Evolutionary conservation across 1,140 invertebrate species (phyloP).

Genomic region (Linepithema humile): DNA sequence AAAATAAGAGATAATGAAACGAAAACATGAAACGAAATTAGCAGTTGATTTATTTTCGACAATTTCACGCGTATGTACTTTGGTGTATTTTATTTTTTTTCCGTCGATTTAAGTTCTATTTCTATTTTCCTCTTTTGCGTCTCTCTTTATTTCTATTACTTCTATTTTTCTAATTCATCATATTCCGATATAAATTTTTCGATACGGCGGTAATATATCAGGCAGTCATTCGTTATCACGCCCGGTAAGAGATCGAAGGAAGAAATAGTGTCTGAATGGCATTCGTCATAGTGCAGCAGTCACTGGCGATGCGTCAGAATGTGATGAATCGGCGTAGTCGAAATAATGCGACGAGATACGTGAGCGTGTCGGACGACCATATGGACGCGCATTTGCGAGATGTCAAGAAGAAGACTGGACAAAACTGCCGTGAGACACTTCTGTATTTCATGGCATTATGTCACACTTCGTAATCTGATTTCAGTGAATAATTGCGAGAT

Average conservation of each 20-base stretch:
- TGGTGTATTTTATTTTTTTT: background rate
- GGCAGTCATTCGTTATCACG: constrained; percentile 12
- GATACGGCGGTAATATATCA: background rate
- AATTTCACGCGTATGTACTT: background rate
- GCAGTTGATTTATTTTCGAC: background rate
- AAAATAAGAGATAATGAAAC: no score
- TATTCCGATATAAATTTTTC: background rate
- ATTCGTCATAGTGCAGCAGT: constrained; percentile 38
- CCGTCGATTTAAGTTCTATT: background rate
- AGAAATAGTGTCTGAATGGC: constrained; percentile 23
- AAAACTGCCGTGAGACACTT: constrained; percentile 16
- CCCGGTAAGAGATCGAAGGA: constrained; percentile 40
- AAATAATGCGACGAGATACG: constrained; percentile 66
- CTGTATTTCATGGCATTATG: background rate
- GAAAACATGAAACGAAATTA: no score
- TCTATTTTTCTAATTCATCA: background rate
- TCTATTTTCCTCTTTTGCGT: background rate
- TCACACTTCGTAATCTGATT: background rate
- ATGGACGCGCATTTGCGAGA: constrained; percentile 46
- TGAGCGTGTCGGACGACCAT: constrained; percentile 29
- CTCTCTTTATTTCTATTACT: background rate
- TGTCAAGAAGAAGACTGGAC: constrained; percentile 24
- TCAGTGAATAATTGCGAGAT: background rate
- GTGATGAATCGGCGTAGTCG: constrained; percentile 54
- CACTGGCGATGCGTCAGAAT: constrained; percentile 26